Base-by-base conservation (phyloP, 2,888 invertebrate genomes). In the Sinohyriopsis cumingii region DNA sequence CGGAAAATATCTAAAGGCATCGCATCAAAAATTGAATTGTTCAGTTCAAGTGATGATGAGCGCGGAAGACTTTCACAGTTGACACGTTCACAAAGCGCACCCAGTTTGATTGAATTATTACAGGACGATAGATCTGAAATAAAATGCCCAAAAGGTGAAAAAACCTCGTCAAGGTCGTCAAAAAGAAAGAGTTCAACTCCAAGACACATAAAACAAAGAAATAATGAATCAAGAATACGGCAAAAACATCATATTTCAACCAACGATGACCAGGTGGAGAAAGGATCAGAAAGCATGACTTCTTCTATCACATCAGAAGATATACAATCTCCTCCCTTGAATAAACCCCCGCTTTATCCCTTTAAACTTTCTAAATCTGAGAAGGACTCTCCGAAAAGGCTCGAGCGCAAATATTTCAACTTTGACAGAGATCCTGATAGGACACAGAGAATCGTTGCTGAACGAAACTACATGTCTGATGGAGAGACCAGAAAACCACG, bases 31-130 rank as follows among this genome's bases (percentile, higher is more conserved):
- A 75, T 87, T 55, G 83, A 86, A 28, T 70, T 84, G 55, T 85
- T 87, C 67, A 84, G 81, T 65, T 80, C 85, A 9, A 84, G 86
- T 67, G 85, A 85, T 25, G 85, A 85, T 45, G 85, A 83, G 55
- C 67, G 75, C 4, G 71, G 72, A n/a, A 70, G 72, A 19, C 69
- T 68, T 20, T 69, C 76, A 56, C 76, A 70, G 25, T 68, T 83
- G 1, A 78, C 78, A 45, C 85, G 82, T 67, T 86, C 88, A 15
- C 72, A 77, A n/a, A 85, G 85, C 75, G 85, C 86, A 3, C 88
- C 88, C 7, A 86, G 88, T 67, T 73, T 88, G 33, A 80, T 77
- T 18, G 81, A 80, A 15, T 65, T 80, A 7, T 77, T 78, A 59
- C 68, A 71, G 25, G 61, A 70, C 28, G 55, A 59, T 18, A 59